A percentile compares a stretch with the other conserved stretches of the same genome.
These are phyloP conservation scores for Tiliqua scincoides DNA, from an alignment of 2,113 vertebrate species.

Conservation along the genomic window DNA sequence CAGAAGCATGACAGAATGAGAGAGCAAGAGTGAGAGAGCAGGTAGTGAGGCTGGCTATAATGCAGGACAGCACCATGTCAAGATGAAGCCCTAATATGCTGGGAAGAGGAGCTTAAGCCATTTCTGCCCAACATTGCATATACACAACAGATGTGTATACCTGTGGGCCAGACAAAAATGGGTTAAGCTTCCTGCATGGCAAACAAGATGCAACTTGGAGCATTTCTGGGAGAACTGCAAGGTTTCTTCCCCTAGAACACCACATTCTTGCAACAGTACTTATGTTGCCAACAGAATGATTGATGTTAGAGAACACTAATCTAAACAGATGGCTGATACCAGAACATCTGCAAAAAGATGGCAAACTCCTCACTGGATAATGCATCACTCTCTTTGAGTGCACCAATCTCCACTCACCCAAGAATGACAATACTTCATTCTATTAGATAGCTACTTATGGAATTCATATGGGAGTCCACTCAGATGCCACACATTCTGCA, in stretches of 20 bases:
- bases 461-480: not conserved
- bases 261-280: not conserved
- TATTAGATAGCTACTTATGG: not conserved
- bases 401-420: not conserved
- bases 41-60: not conserved
- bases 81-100: not conserved
- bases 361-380: not conserved
- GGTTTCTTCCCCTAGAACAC: not conserved
- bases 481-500: not conserved
- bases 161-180: too few relatives aligned
- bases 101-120: not conserved
- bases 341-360: not conserved
- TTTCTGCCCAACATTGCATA: too few relatives aligned
- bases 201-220: rapidly evolving
- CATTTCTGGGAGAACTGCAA: not conserved
- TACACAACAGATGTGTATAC: too few relatives aligned
- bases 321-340: not conserved
- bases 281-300: not conserved
- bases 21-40: not conserved
- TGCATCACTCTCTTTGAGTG: not conserved
- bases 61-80: not conserved
- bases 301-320: not conserved
- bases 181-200: rapidly evolving
- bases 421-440: not conserved
- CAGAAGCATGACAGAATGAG: not conserved